Evolutionary conservation across 1,140 invertebrate genomes (phyloP).

Genomic region (Venustaconcha ellipsiformis): DNA sequence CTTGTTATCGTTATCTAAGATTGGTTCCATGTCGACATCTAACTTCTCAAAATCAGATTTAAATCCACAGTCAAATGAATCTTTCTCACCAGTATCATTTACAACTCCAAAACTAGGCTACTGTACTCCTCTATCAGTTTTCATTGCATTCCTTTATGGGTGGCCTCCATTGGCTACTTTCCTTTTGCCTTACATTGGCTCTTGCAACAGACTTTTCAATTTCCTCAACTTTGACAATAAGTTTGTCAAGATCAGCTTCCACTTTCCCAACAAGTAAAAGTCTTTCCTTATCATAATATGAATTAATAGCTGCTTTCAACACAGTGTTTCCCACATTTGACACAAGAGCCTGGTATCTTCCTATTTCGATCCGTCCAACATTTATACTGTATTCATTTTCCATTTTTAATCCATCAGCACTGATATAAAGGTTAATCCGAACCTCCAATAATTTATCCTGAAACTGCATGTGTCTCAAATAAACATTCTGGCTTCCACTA

Average conservation of each 20-base stretch:
- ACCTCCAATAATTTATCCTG: slow-evolving; percentile 38
- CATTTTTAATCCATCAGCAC: slow-evolving; percentile 26
- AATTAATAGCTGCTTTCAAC: slow-evolving; percentile 31
- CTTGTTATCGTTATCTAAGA: too few species aligned
- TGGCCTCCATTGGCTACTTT: too few species aligned
- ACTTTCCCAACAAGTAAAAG: slow-evolving; percentile 22
- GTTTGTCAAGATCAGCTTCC: slow-evolving; percentile 21
- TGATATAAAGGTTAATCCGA: slow-evolving; percentile 22
- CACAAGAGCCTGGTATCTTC: slow-evolving; percentile 37
- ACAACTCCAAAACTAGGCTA: too few species aligned
- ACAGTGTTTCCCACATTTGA: slow-evolving; percentile 21
- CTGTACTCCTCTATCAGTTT: too few species aligned
- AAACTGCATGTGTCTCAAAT: slow-evolving; percentile 32
- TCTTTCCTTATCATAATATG: slow-evolving; percentile 41
- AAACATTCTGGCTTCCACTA: slow-evolving; percentile 29
- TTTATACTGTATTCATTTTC: slow-evolving; percentile 36
- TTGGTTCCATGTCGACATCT: too few species aligned
- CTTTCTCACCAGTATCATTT: too few species aligned
- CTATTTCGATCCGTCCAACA: slow-evolving; percentile 35
- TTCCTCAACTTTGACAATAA: slow-evolving; percentile 26
- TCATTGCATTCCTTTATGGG: too few species aligned
- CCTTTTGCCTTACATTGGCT: too few species aligned
- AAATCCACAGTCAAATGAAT: too few species aligned
- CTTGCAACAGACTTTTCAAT: not conserved
- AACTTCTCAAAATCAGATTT: too few species aligned